Conservation (phyloP, 1,140 invertebrate species). For the Heliconius hewitsoni region DNA sequence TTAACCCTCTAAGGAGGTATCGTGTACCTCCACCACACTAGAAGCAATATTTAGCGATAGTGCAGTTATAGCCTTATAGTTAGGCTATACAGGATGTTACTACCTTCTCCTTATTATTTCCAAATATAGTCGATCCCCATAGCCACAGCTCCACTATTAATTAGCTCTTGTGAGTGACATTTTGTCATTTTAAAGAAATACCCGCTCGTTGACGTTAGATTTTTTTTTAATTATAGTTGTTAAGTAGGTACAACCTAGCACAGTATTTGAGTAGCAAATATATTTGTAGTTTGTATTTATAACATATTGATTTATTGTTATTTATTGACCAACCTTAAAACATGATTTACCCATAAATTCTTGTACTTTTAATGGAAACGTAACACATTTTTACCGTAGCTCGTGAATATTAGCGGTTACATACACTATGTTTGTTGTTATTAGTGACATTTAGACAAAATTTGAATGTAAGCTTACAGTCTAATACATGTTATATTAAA, state of each 20-base stretch:
- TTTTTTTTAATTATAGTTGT: background rate
- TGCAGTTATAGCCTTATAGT: background rate
- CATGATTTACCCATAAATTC: background rate
- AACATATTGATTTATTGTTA: constrained; percentile 2
- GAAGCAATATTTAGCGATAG: background rate
- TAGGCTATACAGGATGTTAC: background rate
- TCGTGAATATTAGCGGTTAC: constrained; percentile 4
- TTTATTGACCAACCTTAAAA: background rate
- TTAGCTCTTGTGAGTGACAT: background rate
- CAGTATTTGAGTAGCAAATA: background rate
- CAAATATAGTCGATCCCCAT: background rate
- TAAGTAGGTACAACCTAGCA: constrained; percentile 2
- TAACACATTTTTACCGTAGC: constrained; percentile 1
- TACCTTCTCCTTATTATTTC: constrained; percentile 6
- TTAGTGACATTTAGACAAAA: background rate
- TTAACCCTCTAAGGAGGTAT: background rate
- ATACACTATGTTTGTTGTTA: constrained; percentile 1
- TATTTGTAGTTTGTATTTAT: background rate
- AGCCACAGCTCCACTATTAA: background rate
- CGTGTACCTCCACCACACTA: background rate
- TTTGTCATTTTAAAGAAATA: background rate
- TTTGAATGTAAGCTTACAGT: background rate
- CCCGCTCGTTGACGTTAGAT: background rate
- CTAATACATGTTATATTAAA: background rate
- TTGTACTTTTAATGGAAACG: background rate